Conservation (phyloP, 2,888 invertebrate species). For the Limnephilus auricula region DNA sequence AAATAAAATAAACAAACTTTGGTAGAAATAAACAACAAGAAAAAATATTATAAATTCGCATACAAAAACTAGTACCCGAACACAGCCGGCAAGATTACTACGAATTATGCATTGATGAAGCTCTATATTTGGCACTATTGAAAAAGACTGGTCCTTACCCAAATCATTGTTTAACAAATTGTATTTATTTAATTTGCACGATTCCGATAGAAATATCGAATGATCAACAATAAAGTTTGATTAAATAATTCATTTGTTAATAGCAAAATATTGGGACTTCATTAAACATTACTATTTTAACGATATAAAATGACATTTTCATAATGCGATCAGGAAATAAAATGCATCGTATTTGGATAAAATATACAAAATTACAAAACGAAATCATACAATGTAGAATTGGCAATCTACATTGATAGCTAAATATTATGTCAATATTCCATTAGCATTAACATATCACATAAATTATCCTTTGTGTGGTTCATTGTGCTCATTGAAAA, state of each 20-base stretch:
- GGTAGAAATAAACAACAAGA: too few relatives aligned
- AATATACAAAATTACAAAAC: background rate
- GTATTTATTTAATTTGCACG: background rate
- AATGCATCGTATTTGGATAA: background rate
- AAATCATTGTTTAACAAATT: background rate
- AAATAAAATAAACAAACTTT: too few relatives aligned
- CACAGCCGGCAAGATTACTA: too few relatives aligned
- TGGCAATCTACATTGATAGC: background rate
- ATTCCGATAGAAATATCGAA: background rate
- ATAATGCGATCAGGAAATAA: background rate
- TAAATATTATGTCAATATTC: background rate
- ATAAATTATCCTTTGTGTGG: background rate
- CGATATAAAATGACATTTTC: background rate
- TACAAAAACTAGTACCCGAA: too few relatives aligned
- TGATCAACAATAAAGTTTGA: background rate
- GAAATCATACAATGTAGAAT: background rate
- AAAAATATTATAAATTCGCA: too few relatives aligned
- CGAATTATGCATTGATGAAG: too few relatives aligned
- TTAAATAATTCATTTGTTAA: background rate
- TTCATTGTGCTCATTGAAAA: background rate
- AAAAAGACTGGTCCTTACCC: background rate
- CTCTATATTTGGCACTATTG: too few relatives aligned
- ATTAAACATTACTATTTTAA: background rate
- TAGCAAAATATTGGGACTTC: background rate
- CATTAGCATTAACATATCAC: background rate